Base-by-base conservation (phyloP, 2,888 invertebrate species). In the Eupithecia tripunctaria region DNA sequence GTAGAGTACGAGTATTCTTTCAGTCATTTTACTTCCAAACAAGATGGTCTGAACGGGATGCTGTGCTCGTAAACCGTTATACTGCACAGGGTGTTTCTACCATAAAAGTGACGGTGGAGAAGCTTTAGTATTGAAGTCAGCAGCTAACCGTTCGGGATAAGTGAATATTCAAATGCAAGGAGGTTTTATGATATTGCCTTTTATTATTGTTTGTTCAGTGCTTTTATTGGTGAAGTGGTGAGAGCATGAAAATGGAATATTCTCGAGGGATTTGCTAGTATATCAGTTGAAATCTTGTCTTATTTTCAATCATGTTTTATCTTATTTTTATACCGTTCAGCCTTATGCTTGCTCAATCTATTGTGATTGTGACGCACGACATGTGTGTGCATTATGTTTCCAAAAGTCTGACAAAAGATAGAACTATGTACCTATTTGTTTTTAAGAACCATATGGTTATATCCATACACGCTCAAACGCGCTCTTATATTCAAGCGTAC, bases 31-130 rank as follows among this genome's bases (percentile, higher is more conserved):
- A 88, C 85, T 90, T 88, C 84, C 84, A 81, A 89, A 88, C 89
- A 86, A 89, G 89, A 87, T 85, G 85, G 84, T 81, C 80, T 84
- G 84, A 85, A 85, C 84, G 86, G 87, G 88, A 88, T 88, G 88
- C 82, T 82, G 82, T 79, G 85, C 76, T 92, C 92, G 89, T 93
- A 93, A 94, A 93, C 82, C 82, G 88, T 88, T 74, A 74, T 86
- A 87, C 84, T 81, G 85, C 87, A 81, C 90, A 85, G 89, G 89
- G 88, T 91, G 90, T 85, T 82, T 77, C 81, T 80, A 86, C 83
- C 88, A 88, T 93, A 93, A 93, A 85, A 92, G 83, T 80, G 82
- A 84, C 79, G 71, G 85, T 82, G 78, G 82, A 82, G 82, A 82
- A 82, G 81, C 81, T 81, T 84, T 83, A 87, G 85, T 88, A 88